phyloP scores from a whole-genome alignment of 2,113 vertebrate genomes.

The Pao palembangensis region DNA sequence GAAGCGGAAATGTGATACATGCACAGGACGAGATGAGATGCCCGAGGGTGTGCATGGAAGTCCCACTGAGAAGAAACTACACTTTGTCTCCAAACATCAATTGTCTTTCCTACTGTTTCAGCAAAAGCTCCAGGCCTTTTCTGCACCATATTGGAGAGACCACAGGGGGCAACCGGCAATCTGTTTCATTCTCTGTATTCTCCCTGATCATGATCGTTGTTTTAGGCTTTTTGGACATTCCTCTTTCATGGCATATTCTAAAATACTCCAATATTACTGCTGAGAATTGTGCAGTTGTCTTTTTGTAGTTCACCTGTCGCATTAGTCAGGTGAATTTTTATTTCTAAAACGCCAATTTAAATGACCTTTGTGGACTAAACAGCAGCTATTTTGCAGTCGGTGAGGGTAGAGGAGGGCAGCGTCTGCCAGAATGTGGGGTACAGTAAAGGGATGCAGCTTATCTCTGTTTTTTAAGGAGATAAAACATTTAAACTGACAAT shows the following conservation, averaged over 20 bases:
- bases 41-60: slow-evolving; percentile 12
- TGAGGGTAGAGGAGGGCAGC: no score
- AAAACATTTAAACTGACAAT: no score
- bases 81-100: slow-evolving; percentile 31
- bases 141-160: slow-evolving; percentile 30
- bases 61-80: slow-evolving; percentile 37
- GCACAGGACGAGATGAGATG: slow-evolving; percentile 26
- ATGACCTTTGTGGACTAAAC: no score
- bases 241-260: slow-evolving; percentile 1
- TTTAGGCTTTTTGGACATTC: not conserved
- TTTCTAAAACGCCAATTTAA: no score
- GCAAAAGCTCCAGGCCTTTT: slow-evolving; percentile 24
- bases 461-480: no score
- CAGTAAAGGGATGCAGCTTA: no score
- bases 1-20: slow-evolving; percentile 6
- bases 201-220: slow-evolving; percentile 22
- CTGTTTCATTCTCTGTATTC: slow-evolving; percentile 21
- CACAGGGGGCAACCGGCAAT: slow-evolving; percentile 23
- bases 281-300: not conserved
- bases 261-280: slow-evolving; percentile 1
- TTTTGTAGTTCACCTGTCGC: no score
- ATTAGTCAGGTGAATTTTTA: no score
- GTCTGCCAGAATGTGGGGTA: no score
- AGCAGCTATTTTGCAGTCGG: no score
- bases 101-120: slow-evolving; percentile 27